Percentiles rank a stretch among this genome's conserved stretches.
These are phyloP conservation scores for Phalangium opilio DNA, from an alignment of 2,888 invertebrate genomes.

Conservation along the genomic window DNA sequence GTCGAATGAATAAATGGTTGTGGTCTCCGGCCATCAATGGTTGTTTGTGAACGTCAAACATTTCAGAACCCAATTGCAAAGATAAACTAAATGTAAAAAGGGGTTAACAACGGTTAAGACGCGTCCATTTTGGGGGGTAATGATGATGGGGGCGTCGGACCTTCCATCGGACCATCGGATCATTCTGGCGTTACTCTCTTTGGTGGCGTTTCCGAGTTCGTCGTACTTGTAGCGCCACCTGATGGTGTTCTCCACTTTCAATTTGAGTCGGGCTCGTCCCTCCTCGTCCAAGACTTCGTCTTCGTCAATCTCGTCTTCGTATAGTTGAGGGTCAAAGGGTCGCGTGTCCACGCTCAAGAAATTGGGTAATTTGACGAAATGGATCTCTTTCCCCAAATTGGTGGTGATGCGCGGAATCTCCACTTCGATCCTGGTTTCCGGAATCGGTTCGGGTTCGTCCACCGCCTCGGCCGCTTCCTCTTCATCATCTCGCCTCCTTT, in stretches of 20 bases:
- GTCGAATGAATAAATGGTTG: conserved; percentile 92
- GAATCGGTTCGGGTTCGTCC: conserved; percentile 36
- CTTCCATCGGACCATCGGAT: conserved; percentile 93
- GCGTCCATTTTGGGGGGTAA: too few species aligned
- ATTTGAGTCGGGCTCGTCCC: conserved; percentile 59
- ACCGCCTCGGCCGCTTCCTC: conserved; percentile 42
- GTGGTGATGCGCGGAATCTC: conserved; percentile 91
- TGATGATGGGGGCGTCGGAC: too few species aligned
- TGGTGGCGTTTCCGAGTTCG: conserved; percentile 59
- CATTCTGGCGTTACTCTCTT: conserved; percentile 87
- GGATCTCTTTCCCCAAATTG: conserved; percentile 76
- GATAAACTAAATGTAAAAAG: conserved; percentile 60
- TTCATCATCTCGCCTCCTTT: conserved; percentile 22
- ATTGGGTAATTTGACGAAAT: conserved; percentile 94
- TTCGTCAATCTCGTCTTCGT: conserved; percentile 97
- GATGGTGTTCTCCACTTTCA: conserved; percentile 74
- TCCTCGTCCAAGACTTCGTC: conserved; percentile 96
- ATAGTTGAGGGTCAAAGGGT: conserved; percentile 84
- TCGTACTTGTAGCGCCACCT: conserved; percentile 78
- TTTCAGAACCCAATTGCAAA: conserved; percentile 87
- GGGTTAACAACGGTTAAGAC: too few species aligned
- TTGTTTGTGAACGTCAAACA: conserved; percentile 93
- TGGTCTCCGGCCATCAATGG: conserved; percentile 74
- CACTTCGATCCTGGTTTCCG: conserved; percentile 88
- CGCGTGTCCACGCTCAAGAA: conserved; percentile 94